Evolutionary conservation across 2,888 invertebrate species (phyloP).

Genomic region (Tinea semifulvella): DNA sequence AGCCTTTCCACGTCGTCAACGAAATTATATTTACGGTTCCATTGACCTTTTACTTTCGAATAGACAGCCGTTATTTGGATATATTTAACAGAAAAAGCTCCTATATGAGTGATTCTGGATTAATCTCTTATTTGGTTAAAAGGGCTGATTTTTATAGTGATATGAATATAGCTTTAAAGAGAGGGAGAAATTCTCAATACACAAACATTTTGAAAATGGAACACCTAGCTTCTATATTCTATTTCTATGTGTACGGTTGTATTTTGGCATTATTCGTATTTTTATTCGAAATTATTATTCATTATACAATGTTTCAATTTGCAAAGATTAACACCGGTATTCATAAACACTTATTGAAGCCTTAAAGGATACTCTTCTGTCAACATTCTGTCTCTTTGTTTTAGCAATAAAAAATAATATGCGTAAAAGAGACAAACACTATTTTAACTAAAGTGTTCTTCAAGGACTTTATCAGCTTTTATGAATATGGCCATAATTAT

Average conservation of each 20-base stretch:
- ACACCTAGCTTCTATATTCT: not conserved
- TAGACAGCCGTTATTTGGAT: not conserved
- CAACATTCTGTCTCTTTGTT: too few species aligned
- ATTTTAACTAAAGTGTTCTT: too few species aligned
- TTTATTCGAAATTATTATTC: conserved; percentile 2
- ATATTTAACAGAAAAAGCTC: not conserved
- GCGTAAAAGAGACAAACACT: too few species aligned
- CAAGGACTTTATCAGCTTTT: too few species aligned
- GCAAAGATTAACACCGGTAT: too few species aligned
- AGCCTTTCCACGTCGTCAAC: conserved; percentile 11
- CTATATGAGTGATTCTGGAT: not conserved
- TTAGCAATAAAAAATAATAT: too few species aligned
- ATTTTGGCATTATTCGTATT: not conserved
- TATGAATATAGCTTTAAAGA: not conserved
- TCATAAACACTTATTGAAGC: too few species aligned
- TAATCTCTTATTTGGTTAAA: not conserved
- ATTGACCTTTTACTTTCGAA: conserved; percentile 8
- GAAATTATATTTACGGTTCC: conserved; percentile 5
- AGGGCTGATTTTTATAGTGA: not conserved
- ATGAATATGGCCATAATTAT: too few species aligned
- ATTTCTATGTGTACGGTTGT: not conserved
- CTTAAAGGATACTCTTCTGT: too few species aligned
- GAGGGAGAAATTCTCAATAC: not conserved
- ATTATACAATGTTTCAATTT: too few species aligned
- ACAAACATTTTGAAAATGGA: conserved; percentile 2